These are phyloP conservation scores for Cherax destructor DNA, from an alignment of 1,140 invertebrate genomes.

Conservation along the genomic window DNA sequence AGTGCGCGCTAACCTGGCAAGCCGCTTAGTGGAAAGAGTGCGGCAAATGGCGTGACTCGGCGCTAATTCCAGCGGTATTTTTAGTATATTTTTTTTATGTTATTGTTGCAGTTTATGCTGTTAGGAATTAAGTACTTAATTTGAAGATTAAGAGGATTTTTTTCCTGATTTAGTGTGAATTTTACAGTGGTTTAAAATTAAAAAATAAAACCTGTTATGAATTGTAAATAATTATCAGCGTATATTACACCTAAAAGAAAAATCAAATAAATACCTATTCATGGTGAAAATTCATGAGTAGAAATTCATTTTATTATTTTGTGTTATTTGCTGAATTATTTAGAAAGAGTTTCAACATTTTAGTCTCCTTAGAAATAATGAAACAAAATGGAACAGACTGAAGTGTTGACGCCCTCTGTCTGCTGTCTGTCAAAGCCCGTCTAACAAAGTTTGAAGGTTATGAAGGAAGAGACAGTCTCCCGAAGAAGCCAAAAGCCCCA, in stretches of 20 bases:
- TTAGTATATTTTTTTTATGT: background rate
- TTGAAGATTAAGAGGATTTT: background rate
- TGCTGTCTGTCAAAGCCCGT: too few species aligned
- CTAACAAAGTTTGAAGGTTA: background rate
- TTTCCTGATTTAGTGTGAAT: background rate
- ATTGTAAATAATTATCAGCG: background rate
- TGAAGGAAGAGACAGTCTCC: background rate
- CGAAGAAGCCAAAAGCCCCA: too few species aligned
- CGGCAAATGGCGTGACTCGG: slow-evolving; percentile 13
- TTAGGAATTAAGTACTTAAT: slow-evolving; percentile 13
- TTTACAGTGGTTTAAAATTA: background rate
- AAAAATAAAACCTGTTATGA: background rate
- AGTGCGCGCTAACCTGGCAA: slow-evolving; percentile 8
- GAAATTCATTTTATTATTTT: background rate
- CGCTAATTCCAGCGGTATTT: background rate
- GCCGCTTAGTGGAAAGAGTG: background rate
- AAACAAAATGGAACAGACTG: background rate
- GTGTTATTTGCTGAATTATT: background rate
- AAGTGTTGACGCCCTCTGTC: too few species aligned
- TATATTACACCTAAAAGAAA: background rate
- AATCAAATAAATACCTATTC: background rate
- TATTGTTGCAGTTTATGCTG: background rate
- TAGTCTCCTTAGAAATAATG: background rate
- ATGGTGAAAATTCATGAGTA: background rate
- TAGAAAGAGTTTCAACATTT: background rate